Percentiles rank a stretch among this genome's conserved stretches.
Evolutionary conservation across 2,113 vertebrate species (phyloP).

Genomic region (Aphyosemion australe): DNA sequence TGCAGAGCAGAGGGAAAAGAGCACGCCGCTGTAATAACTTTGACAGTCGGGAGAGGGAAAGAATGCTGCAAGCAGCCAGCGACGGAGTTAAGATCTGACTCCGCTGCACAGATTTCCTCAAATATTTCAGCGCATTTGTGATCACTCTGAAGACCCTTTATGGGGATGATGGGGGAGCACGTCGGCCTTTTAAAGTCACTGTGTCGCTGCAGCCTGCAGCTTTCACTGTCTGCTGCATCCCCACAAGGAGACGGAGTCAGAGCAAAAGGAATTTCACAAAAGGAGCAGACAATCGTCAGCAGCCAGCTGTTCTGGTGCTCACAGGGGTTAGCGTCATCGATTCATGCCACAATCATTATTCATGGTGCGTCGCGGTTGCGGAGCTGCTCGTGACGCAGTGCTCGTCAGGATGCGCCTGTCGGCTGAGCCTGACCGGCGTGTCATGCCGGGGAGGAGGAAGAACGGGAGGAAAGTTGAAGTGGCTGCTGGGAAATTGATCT

Average conservation of each 20-base stretch:
- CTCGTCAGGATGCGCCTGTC: conserved; percentile 60
- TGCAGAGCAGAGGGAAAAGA: conserved; percentile 45
- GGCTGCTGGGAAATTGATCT: conserved; percentile 48
- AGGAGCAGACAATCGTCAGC: conserved; percentile 5
- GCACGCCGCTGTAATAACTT: conserved; percentile 49
- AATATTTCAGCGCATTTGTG: conserved; percentile 20
- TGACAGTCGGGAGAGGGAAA: conserved; percentile 28
- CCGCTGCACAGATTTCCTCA: conserved; percentile 12
- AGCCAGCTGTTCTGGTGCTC: conserved; percentile 25
- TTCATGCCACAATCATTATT: conserved; percentile 63
- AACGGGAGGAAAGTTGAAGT: conserved; percentile 34
- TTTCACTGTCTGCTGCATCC: conserved; percentile 22
- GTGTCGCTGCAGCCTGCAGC: conserved; percentile 2
- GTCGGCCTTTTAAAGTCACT: conserved; percentile 16
- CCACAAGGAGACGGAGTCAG: background rate
- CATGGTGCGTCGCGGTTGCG: conserved; percentile 46
- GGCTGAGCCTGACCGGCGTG: conserved; percentile 48
- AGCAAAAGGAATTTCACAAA: background rate
- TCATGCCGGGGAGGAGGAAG: conserved; percentile 30
- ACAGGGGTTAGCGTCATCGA: conserved; percentile 38
- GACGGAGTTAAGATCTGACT: conserved; percentile 41
- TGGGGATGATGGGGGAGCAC: background rate
- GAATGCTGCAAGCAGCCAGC: conserved; percentile 21
- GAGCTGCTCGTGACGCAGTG: conserved; percentile 50
- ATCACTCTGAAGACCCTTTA: conserved; percentile 4